Percentiles rank a stretch among this genome's conserved stretches.
Evolutionary conservation across 2,113 vertebrate species (phyloP).

Genomic region (Nipponia nippon): DNA sequence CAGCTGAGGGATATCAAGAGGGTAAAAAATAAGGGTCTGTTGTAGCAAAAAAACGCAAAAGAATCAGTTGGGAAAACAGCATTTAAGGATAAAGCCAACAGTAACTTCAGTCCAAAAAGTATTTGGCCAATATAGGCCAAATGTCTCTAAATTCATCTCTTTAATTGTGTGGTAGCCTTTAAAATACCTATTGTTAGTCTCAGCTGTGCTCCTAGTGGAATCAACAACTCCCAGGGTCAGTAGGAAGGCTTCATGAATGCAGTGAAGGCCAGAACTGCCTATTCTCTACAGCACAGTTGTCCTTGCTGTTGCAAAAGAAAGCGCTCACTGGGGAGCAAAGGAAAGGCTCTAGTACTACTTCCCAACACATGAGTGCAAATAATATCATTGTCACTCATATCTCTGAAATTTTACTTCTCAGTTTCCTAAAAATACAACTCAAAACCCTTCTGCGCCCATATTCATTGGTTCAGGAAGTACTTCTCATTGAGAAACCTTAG

Average conservation of each 20-base stretch:
- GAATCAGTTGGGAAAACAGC: not conserved
- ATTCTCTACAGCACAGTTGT: not conserved
- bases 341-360: not conserved
- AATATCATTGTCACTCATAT: not conserved
- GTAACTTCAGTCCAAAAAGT: not conserved
- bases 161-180: not conserved
- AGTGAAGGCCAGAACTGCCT: not conserved
- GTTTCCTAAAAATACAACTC: not conserved
- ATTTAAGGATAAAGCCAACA: not conserved
- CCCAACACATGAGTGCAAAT: not conserved
- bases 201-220: not conserved
- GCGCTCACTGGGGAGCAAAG: not conserved
- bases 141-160: not conserved
- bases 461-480: not conserved
- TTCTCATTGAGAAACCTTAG: not conserved
- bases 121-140: not conserved
- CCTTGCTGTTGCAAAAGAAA: not conserved
- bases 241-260: not conserved
- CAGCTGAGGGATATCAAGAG: fast-evolving
- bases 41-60: not conserved
- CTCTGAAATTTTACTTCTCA: not conserved
- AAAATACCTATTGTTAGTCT: not conserved
- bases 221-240: not conserved
- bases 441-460: not conserved
- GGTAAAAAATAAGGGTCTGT: not conserved